Evolutionary conservation across 2,888 invertebrate genomes (phyloP).

Genomic region (Acleris laterana): DNA sequence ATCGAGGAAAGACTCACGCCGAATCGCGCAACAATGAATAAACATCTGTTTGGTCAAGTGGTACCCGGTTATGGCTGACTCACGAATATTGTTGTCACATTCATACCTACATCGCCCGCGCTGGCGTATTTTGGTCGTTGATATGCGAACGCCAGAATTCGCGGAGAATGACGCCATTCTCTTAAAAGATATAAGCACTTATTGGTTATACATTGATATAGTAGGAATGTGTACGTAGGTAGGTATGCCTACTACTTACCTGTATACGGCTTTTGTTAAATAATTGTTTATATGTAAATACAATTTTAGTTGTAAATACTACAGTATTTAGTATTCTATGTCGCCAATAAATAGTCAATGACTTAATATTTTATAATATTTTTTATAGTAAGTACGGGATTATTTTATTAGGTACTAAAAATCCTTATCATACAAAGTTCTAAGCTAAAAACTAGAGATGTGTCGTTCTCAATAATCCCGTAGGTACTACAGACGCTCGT

Average conservation of each 20-base stretch:
- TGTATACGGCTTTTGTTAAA: neutral
- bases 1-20: slow-evolving; percentile 63
- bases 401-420: too few relatives aligned
- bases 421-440: too few relatives aligned
- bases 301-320: too few relatives aligned
- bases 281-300: too few relatives aligned
- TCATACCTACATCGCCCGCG: slow-evolving; percentile 60
- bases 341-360: too few relatives aligned
- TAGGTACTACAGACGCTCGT: too few relatives aligned
- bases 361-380: too few relatives aligned
- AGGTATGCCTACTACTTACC: neutral
- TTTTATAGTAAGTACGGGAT: too few relatives aligned
- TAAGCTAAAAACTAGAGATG: too few relatives aligned
- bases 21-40: slow-evolving; percentile 63
- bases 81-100: slow-evolving; percentile 79
- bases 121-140: slow-evolving; percentile 72
- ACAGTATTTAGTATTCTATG: too few relatives aligned
- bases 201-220: slow-evolving; percentile 7
- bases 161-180: slow-evolving; percentile 77
- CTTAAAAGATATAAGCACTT: slow-evolving; percentile 51
- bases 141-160: slow-evolving; percentile 71
- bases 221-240: neutral
- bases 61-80: slow-evolving; percentile 62
- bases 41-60: slow-evolving; percentile 82
- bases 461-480: too few relatives aligned